Evolutionary conservation across 2,888 invertebrate species (phyloP).

Genomic region (Drosophila mulleri): DNA sequence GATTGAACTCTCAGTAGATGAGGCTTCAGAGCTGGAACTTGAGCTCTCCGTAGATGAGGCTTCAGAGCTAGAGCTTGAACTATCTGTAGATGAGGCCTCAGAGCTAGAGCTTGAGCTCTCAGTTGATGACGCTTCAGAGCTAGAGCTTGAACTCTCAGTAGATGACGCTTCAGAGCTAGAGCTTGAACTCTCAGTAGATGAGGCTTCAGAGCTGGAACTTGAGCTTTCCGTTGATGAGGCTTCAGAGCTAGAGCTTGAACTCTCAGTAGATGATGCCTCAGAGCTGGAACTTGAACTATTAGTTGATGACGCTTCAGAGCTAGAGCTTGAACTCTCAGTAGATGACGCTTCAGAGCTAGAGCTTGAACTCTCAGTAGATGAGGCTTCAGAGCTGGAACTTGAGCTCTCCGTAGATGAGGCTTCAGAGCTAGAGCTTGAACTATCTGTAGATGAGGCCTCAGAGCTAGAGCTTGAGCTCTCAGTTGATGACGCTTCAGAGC

Average conservation of each 20-base stretch:
- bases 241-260: neutral
- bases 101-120: neutral
- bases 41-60: neutral
- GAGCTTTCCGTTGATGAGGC: neutral
- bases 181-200: neutral
- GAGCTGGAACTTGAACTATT: neutral
- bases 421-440: neutral
- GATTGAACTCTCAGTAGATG: neutral
- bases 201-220: neutral
- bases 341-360: neutral
- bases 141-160: neutral
- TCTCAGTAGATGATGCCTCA: neutral
- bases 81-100: constrained; percentile 5
- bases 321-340: neutral
- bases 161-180: neutral
- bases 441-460: constrained; percentile 6
- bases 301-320: neutral
- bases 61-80: constrained; percentile 2
- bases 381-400: neutral
- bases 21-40: neutral
- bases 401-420: constrained; percentile 9
- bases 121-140: constrained; percentile 1
- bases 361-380: neutral
- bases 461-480: constrained; percentile 1
- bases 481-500: neutral